Conservation (phyloP, 1,140 invertebrate genomes). For the Oppia nitens region DNA sequence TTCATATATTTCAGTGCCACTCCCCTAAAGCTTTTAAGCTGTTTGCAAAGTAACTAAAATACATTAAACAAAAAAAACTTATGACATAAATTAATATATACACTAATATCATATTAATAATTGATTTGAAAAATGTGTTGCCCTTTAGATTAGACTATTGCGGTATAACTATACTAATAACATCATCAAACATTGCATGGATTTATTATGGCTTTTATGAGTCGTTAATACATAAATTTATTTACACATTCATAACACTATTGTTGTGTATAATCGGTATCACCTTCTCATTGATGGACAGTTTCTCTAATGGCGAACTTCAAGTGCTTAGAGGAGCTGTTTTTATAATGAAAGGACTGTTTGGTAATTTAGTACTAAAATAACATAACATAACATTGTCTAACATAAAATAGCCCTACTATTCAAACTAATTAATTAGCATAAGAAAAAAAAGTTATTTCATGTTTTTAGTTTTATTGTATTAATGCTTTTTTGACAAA, state of each 20-base stretch:
- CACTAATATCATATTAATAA: not conserved
- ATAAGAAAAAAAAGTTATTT: too few species aligned
- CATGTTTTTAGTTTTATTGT: too few species aligned
- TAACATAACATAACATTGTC: too few species aligned
- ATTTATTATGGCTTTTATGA: constrained; percentile 98
- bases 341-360: constrained; percentile 50
- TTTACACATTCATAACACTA: constrained; percentile 73
- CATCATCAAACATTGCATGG: constrained; percentile 98
- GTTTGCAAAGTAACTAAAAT: not conserved
- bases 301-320: constrained; percentile 79
- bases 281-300: constrained; percentile 91
- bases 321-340: constrained; percentile 72
- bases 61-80: too few species aligned
- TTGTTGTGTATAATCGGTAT: constrained; percentile 81
- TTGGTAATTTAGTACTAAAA: too few species aligned
- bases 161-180: constrained; percentile 88
- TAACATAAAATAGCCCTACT: too few species aligned
- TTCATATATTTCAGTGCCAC: not conserved
- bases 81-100: too few species aligned
- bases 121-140: not conserved
- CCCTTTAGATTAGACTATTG: constrained; percentile 72
- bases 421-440: too few species aligned
- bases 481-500: too few species aligned
- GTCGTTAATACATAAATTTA: constrained; percentile 49
- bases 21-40: not conserved